Conservation (phyloP, 2,113 vertebrate species). For the Thunnus maccoyii region DNA sequence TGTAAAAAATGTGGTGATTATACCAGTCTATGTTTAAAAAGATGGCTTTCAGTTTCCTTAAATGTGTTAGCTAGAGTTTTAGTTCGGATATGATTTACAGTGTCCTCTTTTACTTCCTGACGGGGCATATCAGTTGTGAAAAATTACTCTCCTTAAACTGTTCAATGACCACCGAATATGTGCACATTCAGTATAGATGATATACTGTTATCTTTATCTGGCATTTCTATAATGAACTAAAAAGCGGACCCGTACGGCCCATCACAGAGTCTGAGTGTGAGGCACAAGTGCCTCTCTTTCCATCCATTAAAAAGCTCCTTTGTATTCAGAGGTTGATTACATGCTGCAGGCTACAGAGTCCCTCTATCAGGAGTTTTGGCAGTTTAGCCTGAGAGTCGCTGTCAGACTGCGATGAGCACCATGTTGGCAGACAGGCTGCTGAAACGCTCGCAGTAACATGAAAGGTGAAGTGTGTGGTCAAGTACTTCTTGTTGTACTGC, state of each 20-base stretch:
- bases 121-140: background rate
- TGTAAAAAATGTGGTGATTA: conserved; percentile 17
- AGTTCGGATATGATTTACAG: background rate
- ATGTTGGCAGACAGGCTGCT: conserved; percentile 10
- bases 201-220: background rate
- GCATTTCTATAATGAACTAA: conserved; percentile 31
- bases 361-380: conserved; percentile 4
- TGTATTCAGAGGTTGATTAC: conserved; percentile 45
- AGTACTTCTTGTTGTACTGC: background rate
- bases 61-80: background rate
- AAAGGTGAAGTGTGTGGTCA: conserved; percentile 45
- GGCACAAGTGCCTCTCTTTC: conserved; percentile 14
- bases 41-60: background rate
- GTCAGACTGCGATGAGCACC: background rate
- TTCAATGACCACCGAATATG: too few species aligned
- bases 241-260: background rate
- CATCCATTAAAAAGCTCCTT: conserved; percentile 29
- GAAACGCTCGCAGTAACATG: conserved; percentile 8
- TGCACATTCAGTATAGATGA: background rate
- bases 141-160: background rate
- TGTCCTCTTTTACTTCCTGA: background rate
- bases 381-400: conserved; percentile 1
- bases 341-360: conserved; percentile 15
- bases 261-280: background rate
- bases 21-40: background rate